Evolutionary conservation across 2,888 invertebrate species (phyloP), one percentile per base, ranked within the genome.

Genomic region (Dryadula phaetusa): DNA sequence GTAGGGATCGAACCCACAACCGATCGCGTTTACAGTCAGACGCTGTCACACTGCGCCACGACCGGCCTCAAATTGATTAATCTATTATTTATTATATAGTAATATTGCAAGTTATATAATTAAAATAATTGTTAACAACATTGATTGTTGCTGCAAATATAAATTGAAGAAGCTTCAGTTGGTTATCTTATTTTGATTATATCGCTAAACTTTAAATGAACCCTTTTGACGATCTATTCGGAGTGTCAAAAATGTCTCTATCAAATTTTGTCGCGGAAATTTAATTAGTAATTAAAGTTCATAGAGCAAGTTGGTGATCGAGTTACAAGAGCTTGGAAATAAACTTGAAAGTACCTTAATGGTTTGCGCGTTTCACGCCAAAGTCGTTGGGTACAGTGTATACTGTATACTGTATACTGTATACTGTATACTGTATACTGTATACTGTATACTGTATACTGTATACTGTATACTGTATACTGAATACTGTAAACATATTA

Each of bases 261-360:
- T 46, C 14, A 28, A 46, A 44, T 44, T 28, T 46, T 20, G 32
- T 44, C 32, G 4, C 20, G 28, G 22, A 49, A 60, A 58, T 64
- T 64, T 40, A 42, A 49, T 49, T 28, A 49, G 6, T 42, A 40
- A 58, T 60, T 65, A 42, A 47, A 49, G 32, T 49, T 56, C 16
- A 56, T 49, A 60, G 49, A 49, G 28, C 58, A 32, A 65, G 42
- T 47, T 58, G 20, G 47, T 42, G 20, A 60, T 58, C 32, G 16
- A 65, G 40, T 56, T 42, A 32, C 37, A 46, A 25, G 25, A 52
- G 46, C 63, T 54, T 28, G 34, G 14, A 47, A 56, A 54, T 56
- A 46, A 65, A 52, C 58, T 60, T 65, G 44, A 44, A 60, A 42
- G 42, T 49, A 58, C 28, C 49, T 65, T 58, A 60, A 65, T 60